Base-by-base conservation (phyloP, 2,888 invertebrate species). In the Tenthredo scrophulariae region DNA sequence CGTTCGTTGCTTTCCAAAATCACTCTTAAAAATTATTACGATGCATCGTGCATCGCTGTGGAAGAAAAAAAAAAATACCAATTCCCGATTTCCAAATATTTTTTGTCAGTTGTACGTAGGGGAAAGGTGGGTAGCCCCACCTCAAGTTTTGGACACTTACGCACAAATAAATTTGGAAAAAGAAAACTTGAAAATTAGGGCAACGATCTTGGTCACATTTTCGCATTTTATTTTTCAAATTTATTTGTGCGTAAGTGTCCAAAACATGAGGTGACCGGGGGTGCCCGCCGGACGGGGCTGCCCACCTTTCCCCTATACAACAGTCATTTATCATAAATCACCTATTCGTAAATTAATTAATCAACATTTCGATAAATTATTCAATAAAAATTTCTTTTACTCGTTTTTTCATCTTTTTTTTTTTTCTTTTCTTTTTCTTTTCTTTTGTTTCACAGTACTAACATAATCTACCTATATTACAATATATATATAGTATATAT, bases 1-100 rank as follows among this genome's bases (percentile, higher is more conserved):
- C 79, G 22, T 58, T 58, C 79, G 58, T 79, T 54, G 33, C 54
- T 13, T 46, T 75, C 15, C 46, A 10, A 75, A 70, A 70, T 70
- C 22, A 46, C 13, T 75, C 46, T 13, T 26, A 22, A 75, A n/a
- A 46, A 46, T 75, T 46, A 75, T 46, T 26, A 75, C 26, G 50
- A 46, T 29, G 22, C 75, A 22, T n/a, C 1, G 43, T 26, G 26
- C n/a, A n/a, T 54, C 54, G 6, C 54, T 54, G 3, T 7, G 1
- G 18, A 18, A 40, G 10, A 37, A 29, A 40, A 40, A 40, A 29
- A 22, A 29, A 9, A 46, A 46, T 46, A 40, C n/a, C 18, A 72
- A 10, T 2, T 5, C 1, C 37, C 7, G n/a, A 70, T 40, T 33
- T 33, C 18, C 70, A 70, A 40, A n/a, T 9, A 62, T 26, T 70